These are phyloP conservation scores for Slavum lentiscoides DNA, from an alignment of 2,888 invertebrate genomes.

Conservation along the genomic window DNA sequence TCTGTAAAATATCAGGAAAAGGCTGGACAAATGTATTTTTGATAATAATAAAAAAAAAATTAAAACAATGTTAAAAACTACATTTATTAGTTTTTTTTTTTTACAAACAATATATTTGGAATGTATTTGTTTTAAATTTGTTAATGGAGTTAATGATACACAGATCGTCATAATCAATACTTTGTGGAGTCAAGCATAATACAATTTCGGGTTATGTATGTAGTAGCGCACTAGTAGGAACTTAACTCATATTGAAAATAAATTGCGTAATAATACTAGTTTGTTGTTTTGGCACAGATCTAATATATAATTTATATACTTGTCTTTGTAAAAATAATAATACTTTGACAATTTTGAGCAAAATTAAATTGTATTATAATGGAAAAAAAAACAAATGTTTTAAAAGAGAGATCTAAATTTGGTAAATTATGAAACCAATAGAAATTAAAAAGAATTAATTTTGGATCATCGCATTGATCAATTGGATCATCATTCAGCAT, in stretches of 20 bases:
- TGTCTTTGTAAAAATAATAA: neutral
- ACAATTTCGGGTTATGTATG: constrained; percentile 8
- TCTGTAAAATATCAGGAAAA: no score
- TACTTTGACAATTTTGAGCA: constrained; percentile 36
- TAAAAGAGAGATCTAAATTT: constrained; percentile 23
- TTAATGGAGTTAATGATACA: constrained; percentile 36
- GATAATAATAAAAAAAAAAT: no score
- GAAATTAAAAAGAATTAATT: constrained; percentile 5
- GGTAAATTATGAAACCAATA: constrained; percentile 4
- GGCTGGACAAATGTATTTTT: no score
- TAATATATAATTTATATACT: constrained; percentile 17
- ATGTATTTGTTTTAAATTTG: constrained; percentile 29
- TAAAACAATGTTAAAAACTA: no score
- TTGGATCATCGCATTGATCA: neutral
- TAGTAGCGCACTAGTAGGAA: constrained; percentile 42
- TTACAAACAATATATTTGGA: constrained; percentile 5
- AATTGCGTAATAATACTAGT: constrained; percentile 18
- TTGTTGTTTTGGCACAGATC: constrained; percentile 48
- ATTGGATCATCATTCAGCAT: neutral
- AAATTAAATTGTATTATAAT: constrained; percentile 26
- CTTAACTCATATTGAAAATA: constrained; percentile 22
- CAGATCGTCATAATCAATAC: neutral
- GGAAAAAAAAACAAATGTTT: neutral
- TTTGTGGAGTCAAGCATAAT: constrained; percentile 14
- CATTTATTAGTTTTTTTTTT: no score